Evolutionary conservation across 2,113 vertebrate genomes (phyloP), one percentile per base, ranked within the genome.

Genomic region (Carassius gibelio): DNA sequence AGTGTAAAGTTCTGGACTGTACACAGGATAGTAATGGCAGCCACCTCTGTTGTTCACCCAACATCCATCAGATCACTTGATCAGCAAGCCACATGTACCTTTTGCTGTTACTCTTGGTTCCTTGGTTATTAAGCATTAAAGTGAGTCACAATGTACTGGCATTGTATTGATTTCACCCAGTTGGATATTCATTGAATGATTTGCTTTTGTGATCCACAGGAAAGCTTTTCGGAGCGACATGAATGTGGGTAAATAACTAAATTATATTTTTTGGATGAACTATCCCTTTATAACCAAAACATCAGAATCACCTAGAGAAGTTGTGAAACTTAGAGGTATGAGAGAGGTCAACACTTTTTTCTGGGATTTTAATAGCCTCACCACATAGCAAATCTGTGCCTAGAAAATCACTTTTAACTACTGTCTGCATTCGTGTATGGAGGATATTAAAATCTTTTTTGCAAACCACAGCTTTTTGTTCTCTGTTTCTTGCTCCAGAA

Each of bases 381-480:
- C 26, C 50, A 52, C 50, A 52, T 34, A 71, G 26, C 66, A 69
- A 55, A 82, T 72, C 9, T 72, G 30, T 38, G 50, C 21, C 26
- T 36, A 68, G 62, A 15, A 55, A 82, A 69, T 72, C 81, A 82
- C 21, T 38, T 72, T 72, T 72, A 82, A 72, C 64, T 23, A 71
- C 66, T 71, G 10, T 52, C 61, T 50, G 42, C 9, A 55, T 62
- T 52, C 45, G 50, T 66, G 36, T 81, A 30, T 50, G 80, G 17
- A 52, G 1, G 10, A 69, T 82, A 69, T 69, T 69, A 82, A 69
- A 82, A 69, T 50, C 2, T 42, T 82, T 82, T 72, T 82, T 52
- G 45, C 66, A 42, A 82, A 71, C 30, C 21, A 2, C 81, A 82
- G 81, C 68, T 55, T 81, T 81, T 66, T 81, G 78, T 48, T 80